Conservation (phyloP, 2,797 vertebrate species). For the Furcifer pardalis region DNA sequence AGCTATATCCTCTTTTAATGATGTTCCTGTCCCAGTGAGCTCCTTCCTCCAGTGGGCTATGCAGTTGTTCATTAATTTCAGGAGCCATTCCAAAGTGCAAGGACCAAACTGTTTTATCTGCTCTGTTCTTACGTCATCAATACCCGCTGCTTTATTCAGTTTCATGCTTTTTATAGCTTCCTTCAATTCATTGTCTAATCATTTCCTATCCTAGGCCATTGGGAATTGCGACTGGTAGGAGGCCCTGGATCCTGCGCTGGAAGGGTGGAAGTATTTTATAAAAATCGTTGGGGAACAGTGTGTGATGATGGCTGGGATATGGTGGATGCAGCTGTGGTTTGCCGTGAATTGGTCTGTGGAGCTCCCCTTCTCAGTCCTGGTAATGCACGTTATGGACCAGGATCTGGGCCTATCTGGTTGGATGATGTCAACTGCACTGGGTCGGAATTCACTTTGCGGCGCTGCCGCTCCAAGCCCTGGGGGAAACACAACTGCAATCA, state of each 20-base stretch:
- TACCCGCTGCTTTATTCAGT: too few species aligned
- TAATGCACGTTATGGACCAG: conserved; percentile 60
- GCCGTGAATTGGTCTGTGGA: conserved; percentile 70
- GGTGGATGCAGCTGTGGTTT: conserved; percentile 61
- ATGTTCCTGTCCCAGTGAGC: too few species aligned
- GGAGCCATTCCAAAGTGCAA: too few species aligned
- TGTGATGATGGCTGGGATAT: conserved; percentile 68
- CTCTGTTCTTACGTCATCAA: too few species aligned
- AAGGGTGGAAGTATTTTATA: conserved; percentile 67
- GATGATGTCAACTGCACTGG: conserved; percentile 64
- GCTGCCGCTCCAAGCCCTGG: conserved; percentile 58
- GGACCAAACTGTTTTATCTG: too few species aligned
- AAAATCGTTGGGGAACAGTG: conserved; percentile 58
- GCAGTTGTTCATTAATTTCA: too few species aligned
- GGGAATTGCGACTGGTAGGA: conserved; percentile 47
- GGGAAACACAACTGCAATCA: conserved; percentile 63
- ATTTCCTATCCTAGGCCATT: conserved; percentile 3
- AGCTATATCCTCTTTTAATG: too few species aligned
- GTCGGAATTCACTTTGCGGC: conserved; percentile 38
- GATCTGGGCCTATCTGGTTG: conserved; percentile 68
- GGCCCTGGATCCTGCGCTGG: conserved; percentile 65
- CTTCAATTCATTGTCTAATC: too few species aligned
- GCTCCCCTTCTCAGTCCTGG: conserved; percentile 41
- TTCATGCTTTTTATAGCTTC: too few species aligned
- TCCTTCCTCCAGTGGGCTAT: too few species aligned